Base-by-base conservation (phyloP, 2,888 invertebrate species). In the Dioctria linearis region DNA sequence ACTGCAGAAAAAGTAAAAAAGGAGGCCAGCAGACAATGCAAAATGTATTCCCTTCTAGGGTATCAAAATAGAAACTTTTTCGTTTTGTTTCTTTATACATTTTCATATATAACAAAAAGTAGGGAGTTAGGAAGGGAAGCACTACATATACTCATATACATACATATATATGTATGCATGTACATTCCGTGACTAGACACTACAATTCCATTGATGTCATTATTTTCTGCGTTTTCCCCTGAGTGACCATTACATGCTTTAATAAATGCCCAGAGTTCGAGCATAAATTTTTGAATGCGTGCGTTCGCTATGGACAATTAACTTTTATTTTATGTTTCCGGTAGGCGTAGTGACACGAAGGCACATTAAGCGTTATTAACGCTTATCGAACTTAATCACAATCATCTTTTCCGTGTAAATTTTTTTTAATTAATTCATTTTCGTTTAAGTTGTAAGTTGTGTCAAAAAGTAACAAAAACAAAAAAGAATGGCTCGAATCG, bases 251-350 rank as follows among this genome's bases (percentile, higher is more conserved):
- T 46, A 63, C 76, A 76, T 57, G 76, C 63, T 76, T 76, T 76
- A 76, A 76, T 76, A 76, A 76, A 49, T 63, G 76, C 13, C 43
- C 63, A 76, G 25, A 25, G 76, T 39, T 63, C 63, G 49, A 49
- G 76, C 76, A 76, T 76, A 73, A 73, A 73, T 73, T 73, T 73
- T 57, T 73, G 73, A 73, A 61, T 76, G 76, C 76, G 76, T 76
- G 76, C 76, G 46, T 76, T 79, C 67, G 78, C 69, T 69, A 63
- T 65, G 78, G 78, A 71, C 80, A 80, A 80, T 80, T 80, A 80
- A 80, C 71, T 63, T 80, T 80, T 78, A 69, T 80, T 80, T 78
- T 80, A 80, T 80, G 71, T 80, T 80, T 80, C 80, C 80, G 80
- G 80, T 80, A 79, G 79, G 79, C 79, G 79, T 79, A 59, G 46